Evolutionary conservation across 2,113 vertebrate genomes (phyloP).

Genomic region (Ictidomys tridecemlineatus): DNA sequence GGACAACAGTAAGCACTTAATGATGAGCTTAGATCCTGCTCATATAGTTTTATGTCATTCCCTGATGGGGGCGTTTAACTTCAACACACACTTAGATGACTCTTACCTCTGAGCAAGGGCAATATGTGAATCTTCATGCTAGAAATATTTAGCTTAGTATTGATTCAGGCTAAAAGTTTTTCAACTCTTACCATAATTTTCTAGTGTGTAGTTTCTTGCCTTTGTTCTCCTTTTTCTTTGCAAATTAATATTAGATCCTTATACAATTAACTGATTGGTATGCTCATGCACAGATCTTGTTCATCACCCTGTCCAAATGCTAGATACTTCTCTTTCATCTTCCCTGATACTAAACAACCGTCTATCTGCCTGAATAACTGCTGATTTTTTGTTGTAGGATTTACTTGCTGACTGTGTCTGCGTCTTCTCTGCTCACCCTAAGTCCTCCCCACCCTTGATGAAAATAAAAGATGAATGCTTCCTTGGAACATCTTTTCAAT

Average conservation of each 20-base stretch:
- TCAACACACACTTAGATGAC: background rate
- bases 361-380: background rate
- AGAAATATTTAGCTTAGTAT: background rate
- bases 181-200: background rate
- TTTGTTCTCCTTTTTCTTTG: slow-evolving; percentile 44
- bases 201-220: background rate
- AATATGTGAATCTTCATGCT: background rate
- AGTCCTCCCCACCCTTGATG: background rate
- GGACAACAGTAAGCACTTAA: background rate
- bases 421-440: background rate
- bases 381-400: background rate
- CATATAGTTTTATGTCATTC: background rate
- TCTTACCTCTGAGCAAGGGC: background rate
- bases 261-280: background rate
- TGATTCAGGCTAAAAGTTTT: background rate
- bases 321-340: background rate
- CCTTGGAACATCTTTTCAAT: background rate
- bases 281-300: background rate
- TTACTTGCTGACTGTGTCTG: background rate
- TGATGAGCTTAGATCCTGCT: background rate
- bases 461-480: background rate
- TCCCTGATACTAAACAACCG: background rate
- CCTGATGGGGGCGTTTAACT: background rate
- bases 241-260: background rate
- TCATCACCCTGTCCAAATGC: background rate